Base-by-base conservation (phyloP, 2,113 vertebrate species). In the Tursiops truncatus region DNA sequence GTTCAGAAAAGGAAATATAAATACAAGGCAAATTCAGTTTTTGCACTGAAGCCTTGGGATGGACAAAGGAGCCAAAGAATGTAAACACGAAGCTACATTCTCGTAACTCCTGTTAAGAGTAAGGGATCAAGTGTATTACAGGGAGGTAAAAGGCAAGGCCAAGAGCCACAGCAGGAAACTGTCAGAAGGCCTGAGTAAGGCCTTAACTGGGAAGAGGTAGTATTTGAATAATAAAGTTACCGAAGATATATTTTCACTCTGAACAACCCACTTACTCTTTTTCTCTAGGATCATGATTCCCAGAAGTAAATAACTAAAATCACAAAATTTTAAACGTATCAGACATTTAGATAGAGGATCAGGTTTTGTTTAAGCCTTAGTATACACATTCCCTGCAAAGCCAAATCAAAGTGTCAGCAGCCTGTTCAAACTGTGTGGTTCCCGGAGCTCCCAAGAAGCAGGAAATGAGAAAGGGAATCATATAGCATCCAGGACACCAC, bases 261-360 rank as follows among this genome's bases (percentile, higher is more conserved):
- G 60, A 95, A 92, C 28, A 91, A 84, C 14, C 60, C 91, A 79
- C 71, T 44, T 82, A 83, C 20, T 82, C 36, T 58, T 12, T 58
- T 96, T 95, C 65, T 93, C 41, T 77, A 91, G 28, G 33, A 60
- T 50, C 58, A 91, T 53, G 6, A 80, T 76, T 87, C 41, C 53
- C 14, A 80, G 33, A 97, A 95, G 23, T 62, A 67, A 89, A 3
- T 87, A 63, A 95, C 25, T 89, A 71, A 97, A 91, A 88, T 80
- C 56, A 50, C 36, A 89, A 86, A 94, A 90, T 80, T 28, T 65
- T 80, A 31, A 71, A 79, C 58, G 7, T 17, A 41, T 33, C 33
- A 84, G 33, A 44, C 13, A 76, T 91, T 80, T 70, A 58, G 25
- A 87, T 17, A 77, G 89, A 86, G 11, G 17, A 18, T 71, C 14